Conservation (phyloP, 1,140 invertebrate species). For the Melanaphis sacchari region DNA sequence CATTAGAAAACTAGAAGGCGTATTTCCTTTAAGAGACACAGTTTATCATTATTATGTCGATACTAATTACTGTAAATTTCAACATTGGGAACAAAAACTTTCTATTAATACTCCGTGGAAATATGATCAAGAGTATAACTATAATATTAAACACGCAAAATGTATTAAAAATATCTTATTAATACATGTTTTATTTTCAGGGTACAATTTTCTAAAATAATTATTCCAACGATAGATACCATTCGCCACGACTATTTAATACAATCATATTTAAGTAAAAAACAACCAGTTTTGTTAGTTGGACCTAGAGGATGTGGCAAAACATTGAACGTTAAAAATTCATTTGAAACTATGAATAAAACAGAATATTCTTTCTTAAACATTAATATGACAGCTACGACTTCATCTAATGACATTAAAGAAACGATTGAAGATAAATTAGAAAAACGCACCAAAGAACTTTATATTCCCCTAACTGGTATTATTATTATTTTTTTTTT, state of each 20-base stretch:
- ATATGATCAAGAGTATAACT: not conserved
- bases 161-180: not conserved
- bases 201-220: conserved; percentile 62
- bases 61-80: conserved; percentile 71
- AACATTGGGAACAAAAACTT: conserved; percentile 80
- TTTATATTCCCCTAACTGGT: conserved; percentile 71
- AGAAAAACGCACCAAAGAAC: conserved; percentile 79
- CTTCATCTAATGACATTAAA: conserved; percentile 84
- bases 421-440: conserved; percentile 74
- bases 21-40: conserved; percentile 83
- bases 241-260: conserved; percentile 81
- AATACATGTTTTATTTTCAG: conserved; percentile 22
- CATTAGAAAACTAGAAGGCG: conserved; percentile 59
- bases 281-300: conserved; percentile 79
- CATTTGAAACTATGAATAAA: conserved; percentile 77
- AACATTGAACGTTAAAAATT: conserved; percentile 82
- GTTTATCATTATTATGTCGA: conserved; percentile 89
- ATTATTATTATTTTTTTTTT: not conserved
- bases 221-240: conserved; percentile 88
- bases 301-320: conserved; percentile 95
- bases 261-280: conserved; percentile 68
- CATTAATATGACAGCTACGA: conserved; percentile 91
- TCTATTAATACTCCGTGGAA: conserved; percentile 67
- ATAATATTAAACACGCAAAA: not conserved
- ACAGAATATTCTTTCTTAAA: conserved; percentile 84